These are phyloP conservation scores for Clarias pachynema DNA, from an alignment of 2,797 vertebrate species.

Conservation along the genomic window DNA sequence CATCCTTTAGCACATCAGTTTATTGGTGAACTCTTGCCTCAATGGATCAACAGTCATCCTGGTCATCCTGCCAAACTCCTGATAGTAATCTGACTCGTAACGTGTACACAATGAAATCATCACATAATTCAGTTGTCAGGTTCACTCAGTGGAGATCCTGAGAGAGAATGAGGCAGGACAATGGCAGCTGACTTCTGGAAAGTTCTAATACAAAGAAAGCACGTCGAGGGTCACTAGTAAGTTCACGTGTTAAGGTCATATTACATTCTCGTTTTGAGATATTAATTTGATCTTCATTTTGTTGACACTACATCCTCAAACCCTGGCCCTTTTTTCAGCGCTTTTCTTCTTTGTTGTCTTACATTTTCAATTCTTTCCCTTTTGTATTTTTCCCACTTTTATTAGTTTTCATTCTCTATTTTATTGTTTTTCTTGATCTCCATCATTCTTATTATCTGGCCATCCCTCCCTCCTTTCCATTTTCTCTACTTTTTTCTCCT, in stretches of 20 bases:
- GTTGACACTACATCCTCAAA: not conserved
- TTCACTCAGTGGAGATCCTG: not conserved
- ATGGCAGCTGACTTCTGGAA: not conserved
- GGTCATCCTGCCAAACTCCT: not conserved
- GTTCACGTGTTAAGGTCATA: not conserved
- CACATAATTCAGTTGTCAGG: not conserved
- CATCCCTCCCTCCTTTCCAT: not conserved
- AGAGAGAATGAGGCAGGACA: not conserved
- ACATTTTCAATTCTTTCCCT: not conserved
- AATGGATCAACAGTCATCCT: not conserved
- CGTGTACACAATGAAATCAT: not conserved
- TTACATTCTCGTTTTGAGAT: not conserved
- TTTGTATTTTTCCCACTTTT: not conserved
- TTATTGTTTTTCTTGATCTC: not conserved
- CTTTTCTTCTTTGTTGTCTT: not conserved
- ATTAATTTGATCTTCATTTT: not conserved
- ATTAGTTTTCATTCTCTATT: not conserved
- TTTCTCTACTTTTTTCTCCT: not conserved
- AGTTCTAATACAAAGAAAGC: not conserved
- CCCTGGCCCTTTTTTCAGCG: not conserved
- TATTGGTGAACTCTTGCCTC: not conserved
- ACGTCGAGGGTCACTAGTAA: not conserved
- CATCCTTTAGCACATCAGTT: no score
- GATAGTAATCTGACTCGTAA: constrained; percentile 6
- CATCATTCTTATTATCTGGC: not conserved